Base-by-base conservation (phyloP, 2,797 vertebrate species). In the Enteromius mattozi region DNA sequence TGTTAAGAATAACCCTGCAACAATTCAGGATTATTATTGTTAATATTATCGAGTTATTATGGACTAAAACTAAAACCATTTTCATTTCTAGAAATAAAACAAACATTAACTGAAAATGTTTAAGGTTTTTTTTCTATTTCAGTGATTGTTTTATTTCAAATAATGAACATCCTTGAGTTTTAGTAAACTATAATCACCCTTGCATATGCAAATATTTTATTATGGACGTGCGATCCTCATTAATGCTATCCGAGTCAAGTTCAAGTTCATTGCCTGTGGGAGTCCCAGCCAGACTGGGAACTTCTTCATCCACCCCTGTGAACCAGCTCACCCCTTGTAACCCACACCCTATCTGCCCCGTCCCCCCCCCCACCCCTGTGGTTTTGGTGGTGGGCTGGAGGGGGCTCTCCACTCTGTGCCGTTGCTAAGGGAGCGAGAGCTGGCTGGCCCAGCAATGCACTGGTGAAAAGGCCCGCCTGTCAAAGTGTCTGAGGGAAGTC, bases 341-440 rank as follows among this genome's bases (percentile, higher is more conserved):
- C 76, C 66, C 86, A 49, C 87, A 49, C 89, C 37, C 54, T 76
- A 42, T 61, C 65, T 72, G 49, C 83, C 71, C 69, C 77, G 65
- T 45, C 40, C 80, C 51, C 76, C 68, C 80, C 51, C 76, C 65
- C 21, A 66, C n/a, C 35, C 78, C 37, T 40, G 77, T 85, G 65
- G 77, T 68, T 80, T 47, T 63, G 76, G 69, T 83, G 66, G 86
- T 86, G 91, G 88, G 92, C 92, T 91, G 91, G 91, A 93, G 91
- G 88, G 91, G 80, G 80, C 65, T 75, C 68, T 42, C 33, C 86
- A 86, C 87, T 93, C 94, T 93, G 94, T 91, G 93, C 95, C 92
- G 97, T 99, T 98, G 97, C 97, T 96, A 98, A 96, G 97, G 97
- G 96, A 97, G 97, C 94, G 85, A 92, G 88, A 90, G 92, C 95